Evolutionary conservation across 2,888 invertebrate species (phyloP).

Genomic region (Amphimallon solstitiale): DNA sequence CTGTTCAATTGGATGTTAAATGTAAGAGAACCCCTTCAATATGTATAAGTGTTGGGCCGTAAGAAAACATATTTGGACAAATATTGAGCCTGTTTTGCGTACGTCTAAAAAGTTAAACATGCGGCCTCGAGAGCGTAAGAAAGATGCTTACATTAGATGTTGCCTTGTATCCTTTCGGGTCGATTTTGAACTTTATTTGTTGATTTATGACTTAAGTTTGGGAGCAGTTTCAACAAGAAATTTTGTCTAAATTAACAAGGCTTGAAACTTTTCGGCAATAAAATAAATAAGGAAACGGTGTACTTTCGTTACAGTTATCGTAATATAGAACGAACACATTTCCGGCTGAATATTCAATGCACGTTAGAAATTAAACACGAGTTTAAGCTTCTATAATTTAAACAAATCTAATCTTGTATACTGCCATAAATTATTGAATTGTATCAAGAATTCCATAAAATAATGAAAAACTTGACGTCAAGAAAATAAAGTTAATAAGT

Average conservation of each 20-base stretch:
- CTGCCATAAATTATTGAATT: too few relatives aligned
- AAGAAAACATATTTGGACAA: too few relatives aligned
- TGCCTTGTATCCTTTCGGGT: neutral
- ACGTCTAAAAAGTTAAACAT: too few relatives aligned
- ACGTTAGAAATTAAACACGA: too few relatives aligned
- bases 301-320: conserved; percentile 16
- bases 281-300: conserved; percentile 24
- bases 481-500: too few relatives aligned
- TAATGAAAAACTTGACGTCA: too few relatives aligned
- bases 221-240: conserved; percentile 25
- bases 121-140: neutral
- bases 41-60: too few relatives aligned
- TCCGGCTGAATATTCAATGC: too few relatives aligned
- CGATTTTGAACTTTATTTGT: conserved; percentile 33
- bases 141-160: neutral
- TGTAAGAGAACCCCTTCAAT: conserved; percentile 70
- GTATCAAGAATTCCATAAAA: too few relatives aligned
- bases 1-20: conserved; percentile 84
- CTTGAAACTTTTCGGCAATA: conserved; percentile 23
- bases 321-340: neutral
- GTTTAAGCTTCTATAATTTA: too few relatives aligned
- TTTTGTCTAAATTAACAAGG: conserved; percentile 29
- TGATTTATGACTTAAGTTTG: conserved; percentile 17
- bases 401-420: too few relatives aligned
- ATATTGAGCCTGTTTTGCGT: too few relatives aligned